Conservation (phyloP, 2,888 invertebrate genomes). For the Tholera decimalis region DNA sequence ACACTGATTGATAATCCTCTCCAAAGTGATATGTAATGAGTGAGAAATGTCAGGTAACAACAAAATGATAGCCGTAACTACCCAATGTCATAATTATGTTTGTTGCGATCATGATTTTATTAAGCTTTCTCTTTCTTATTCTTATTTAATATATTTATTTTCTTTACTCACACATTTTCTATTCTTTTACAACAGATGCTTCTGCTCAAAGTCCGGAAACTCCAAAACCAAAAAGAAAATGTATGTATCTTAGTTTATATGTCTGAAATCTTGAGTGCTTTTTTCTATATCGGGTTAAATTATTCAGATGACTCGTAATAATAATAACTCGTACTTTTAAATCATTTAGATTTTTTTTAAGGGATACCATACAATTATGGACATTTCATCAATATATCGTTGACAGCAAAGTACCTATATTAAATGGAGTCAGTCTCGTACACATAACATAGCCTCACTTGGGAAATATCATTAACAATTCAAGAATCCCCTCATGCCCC, state of each 20-base stretch:
- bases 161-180: neutral
- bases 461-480: too few species aligned
- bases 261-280: too few species aligned
- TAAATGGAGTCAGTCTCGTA: neutral
- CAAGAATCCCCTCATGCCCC: too few species aligned
- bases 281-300: too few species aligned
- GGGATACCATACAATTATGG: too few species aligned
- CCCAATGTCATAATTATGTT: conserved; percentile 5
- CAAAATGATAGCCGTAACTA: conserved; percentile 15
- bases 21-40: conserved; percentile 76
- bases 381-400: neutral
- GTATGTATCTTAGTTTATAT: conserved; percentile 67
- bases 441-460: neutral
- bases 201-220: conserved; percentile 77
- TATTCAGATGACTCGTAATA: too few species aligned
- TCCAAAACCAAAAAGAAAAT: conserved; percentile 79
- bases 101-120: conserved; percentile 6
- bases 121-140: conserved; percentile 7
- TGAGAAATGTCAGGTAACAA: conserved; percentile 82
- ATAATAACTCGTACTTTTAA: too few species aligned
- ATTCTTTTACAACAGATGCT: conserved; percentile 71
- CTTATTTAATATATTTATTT: conserved; percentile 7
- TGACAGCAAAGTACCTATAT: too few species aligned
- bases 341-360: neutral
- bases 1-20: conserved; percentile 61